These are phyloP conservation scores for Daubentonia madagascariensis DNA, from an alignment of 2,113 vertebrate species.

Conservation along the genomic window DNA sequence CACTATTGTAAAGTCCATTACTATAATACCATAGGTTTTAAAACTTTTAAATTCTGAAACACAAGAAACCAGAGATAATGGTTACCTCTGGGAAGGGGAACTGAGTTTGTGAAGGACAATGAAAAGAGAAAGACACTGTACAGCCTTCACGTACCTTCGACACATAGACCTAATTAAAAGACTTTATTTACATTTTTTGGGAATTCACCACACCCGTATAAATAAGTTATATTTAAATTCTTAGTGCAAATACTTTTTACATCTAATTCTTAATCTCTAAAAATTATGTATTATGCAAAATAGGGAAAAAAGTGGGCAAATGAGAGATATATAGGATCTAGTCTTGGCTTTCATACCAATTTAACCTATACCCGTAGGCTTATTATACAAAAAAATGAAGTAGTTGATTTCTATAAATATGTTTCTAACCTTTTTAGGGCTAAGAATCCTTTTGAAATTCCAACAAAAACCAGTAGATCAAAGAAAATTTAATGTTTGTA, in stretches of 20 bases:
- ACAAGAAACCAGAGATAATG: neutral
- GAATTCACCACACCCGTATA: neutral
- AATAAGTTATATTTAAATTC: neutral
- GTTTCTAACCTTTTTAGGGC: neutral
- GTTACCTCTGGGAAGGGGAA: neutral
- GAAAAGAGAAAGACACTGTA: neutral
- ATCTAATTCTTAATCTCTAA: neutral
- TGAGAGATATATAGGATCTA: neutral
- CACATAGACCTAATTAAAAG: neutral
- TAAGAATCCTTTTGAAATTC: neutral
- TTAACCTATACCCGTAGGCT: neutral
- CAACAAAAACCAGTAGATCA: neutral
- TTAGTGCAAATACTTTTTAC: neutral
- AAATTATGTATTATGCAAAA: slow-evolving; percentile 5
- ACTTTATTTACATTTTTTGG: neutral
- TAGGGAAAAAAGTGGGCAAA: neutral
- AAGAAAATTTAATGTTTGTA: neutral
- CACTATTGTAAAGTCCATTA: neutral
- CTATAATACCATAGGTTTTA: neutral
- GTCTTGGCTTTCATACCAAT: neutral
- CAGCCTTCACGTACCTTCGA: neutral
- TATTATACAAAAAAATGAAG: slow-evolving; percentile 36
- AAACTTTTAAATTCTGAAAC: slow-evolving; percentile 7
- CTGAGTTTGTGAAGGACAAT: neutral
- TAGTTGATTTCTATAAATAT: neutral